Evolutionary conservation across 2,113 vertebrate species (phyloP), one percentile per base, ranked within the genome.

Genomic region (Cynopterus brachyotis): DNA sequence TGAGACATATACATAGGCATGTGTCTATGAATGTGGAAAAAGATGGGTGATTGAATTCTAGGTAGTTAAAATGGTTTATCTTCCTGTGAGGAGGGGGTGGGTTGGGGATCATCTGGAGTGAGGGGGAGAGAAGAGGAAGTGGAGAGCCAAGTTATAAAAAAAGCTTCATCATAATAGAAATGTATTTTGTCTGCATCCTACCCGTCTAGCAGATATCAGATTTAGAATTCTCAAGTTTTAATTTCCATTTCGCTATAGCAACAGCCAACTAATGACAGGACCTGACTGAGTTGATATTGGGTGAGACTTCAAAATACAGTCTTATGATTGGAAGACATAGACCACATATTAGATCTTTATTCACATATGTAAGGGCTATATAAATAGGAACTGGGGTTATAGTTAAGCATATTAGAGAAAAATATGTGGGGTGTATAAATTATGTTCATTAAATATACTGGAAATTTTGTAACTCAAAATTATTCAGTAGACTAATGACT

Each of bases 161-260:
- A 53, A 16, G 53, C 57, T 2, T 89, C 79, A 81, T 81, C 37
- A 91, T 95, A 59, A 91, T 88, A 76, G 42, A 88, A 89, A 95
- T 83, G 79, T 70, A 85, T 80, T 89, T 91, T 89, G 78, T 89
- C 79, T 97, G 66, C 45, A 94, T 89, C 67, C 93, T 93, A 94
- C 45, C 79, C 91, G 17, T 94, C 91, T 96, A 79, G 83, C 87
- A 95, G 93, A 57, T 96, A 69, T 55, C 60, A 87, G 81, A 95
- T 88, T 95, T 96, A 90, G 81, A 96, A 83, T 72, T 94, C 75
- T 83, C 47, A 83, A 72, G 59, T 88, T 95, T 93, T 89, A 91
- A 91, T 97, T 96, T 95, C 78, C 72, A 93, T 97, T 96, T 97
- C 91, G 22, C 59, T 94, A 95, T 84, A 95, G 83, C 93, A 97